Evolutionary conservation across 23 tunicate genomes (phyloP), one percentile per base, ranked within the genome.

Genomic region (Oikopleura dioica): DNA sequence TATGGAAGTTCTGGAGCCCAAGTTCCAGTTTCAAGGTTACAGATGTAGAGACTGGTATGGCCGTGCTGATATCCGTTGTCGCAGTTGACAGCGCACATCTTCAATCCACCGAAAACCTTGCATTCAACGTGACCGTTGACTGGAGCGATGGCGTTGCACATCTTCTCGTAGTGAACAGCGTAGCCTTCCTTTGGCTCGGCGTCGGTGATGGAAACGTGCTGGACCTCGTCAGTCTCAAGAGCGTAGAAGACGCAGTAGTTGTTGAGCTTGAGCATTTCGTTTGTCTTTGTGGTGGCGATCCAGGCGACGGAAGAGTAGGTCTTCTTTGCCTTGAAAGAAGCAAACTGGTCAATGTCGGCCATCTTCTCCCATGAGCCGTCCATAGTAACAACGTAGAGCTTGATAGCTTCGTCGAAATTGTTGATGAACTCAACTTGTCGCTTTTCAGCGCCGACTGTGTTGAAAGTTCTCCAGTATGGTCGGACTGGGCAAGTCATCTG

Each of bases 1-100:
- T 84, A 85, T 31, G 80, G 78, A 9, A 89, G 77, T 58, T 80
- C 68, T 58, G 96, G 96, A 26, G 63, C 50, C 96, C 96, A 89
- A 23, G 51, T 76, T 9, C 96, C 96, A 24, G 96, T 81, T 9
- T 80, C 86, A 81, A 58, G 1, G 69, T 82, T 79, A 72, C 96
- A 89, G 30, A 81, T 88, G 68, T 80, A 89, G 38, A 89, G 38
- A 38, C 77, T 81, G 35, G 91, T 75, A 50, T 78, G 77, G 38
- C 83, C 78, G 35, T 78, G 76, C 33, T 83, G 77, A 88, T 33
- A 89, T 9, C 82, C 86, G 12, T 83, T 78, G 32, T 37, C 34
- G 68, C 96, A 89, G 33, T 79, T 24, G 55, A 86, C 55, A 59
- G 80, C 84, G 79, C 95, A 86, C 80, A 86, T 63, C n/a, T 63